Percentiles rank a stretch among this genome's conserved stretches.
Conservation (phyloP, 2,797 vertebrate species). For the Antennarius maculatus region DNA sequence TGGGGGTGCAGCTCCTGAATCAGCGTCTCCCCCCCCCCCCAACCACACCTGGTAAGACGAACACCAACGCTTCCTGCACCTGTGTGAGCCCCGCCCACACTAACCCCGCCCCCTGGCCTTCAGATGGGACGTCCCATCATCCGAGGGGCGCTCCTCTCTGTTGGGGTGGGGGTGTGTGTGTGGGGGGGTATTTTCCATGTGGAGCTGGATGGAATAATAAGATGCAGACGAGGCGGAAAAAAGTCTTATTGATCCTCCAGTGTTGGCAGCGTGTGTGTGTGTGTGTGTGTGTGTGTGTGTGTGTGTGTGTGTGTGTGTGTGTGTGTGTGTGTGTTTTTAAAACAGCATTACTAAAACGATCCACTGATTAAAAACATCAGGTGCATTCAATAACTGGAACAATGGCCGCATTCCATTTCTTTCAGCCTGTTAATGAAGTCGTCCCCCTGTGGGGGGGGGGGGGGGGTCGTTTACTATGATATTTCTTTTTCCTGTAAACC, state of each 20-base stretch:
- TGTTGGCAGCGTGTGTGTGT: conserved; percentile 24
- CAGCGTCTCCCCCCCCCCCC: conserved; percentile 61
- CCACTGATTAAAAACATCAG: too few species aligned
- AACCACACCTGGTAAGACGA: conserved; percentile 17
- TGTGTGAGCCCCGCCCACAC: conserved; percentile 35
- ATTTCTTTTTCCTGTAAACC: too few species aligned
- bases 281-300: conserved; percentile 1
- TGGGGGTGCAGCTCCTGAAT: conserved; percentile 66
- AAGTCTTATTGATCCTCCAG: conserved; percentile 58
- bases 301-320: too few species aligned
- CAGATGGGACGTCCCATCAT: too few species aligned
- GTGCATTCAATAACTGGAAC: background rate
- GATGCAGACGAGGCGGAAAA: conserved; percentile 55
- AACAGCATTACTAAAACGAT: too few species aligned
- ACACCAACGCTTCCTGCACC: conserved; percentile 43
- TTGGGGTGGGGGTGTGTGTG: too few species aligned
- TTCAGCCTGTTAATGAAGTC: background rate
- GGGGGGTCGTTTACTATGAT: too few species aligned
- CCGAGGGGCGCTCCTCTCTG: too few species aligned
- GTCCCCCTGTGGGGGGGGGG: background rate
- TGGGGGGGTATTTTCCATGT: conserved; percentile 51
- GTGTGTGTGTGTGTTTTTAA: too few species aligned
- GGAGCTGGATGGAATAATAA: conserved; percentile 60
- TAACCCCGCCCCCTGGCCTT: background rate
- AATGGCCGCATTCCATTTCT: background rate